Conservation (phyloP, 2,888 invertebrate species). For the Myopa testacea region DNA sequence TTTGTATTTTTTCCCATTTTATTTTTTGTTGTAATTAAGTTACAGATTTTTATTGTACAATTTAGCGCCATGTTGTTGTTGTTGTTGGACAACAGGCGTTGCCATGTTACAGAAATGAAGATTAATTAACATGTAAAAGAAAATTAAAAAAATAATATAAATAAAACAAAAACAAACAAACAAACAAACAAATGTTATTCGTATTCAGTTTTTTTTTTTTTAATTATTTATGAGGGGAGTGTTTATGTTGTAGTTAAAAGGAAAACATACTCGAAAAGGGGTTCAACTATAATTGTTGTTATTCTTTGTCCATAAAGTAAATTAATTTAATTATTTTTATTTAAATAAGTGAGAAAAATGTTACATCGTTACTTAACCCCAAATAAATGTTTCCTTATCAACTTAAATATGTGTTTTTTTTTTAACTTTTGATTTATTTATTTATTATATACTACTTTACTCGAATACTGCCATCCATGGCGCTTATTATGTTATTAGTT, state of each 20-base stretch:
- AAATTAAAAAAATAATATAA: conserved; percentile 48
- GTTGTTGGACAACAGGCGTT: conserved; percentile 29
- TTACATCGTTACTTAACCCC: too few species aligned
- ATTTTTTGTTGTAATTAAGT: conserved; percentile 30
- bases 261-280: too few species aligned
- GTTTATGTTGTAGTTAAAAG: background rate
- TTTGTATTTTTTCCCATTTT: conserved; percentile 10
- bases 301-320: too few species aligned
- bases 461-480: too few species aligned
- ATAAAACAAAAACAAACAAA: background rate
- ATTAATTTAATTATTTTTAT: too few species aligned
- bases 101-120: conserved; percentile 51
- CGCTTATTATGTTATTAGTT: background rate
- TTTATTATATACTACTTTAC: background rate
- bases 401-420: too few species aligned
- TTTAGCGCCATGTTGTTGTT: conserved; percentile 17
- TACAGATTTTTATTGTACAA: conserved; percentile 23
- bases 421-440: background rate
- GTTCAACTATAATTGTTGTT: too few species aligned
- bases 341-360: too few species aligned
- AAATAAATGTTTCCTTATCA: too few species aligned
- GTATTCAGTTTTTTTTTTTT: background rate
- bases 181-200: background rate
- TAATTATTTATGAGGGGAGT: background rate
- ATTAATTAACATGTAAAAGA: conserved; percentile 58